Evolutionary conservation across 2,113 vertebrate genomes (phyloP).

Genomic region (Caranx melampygus): DNA sequence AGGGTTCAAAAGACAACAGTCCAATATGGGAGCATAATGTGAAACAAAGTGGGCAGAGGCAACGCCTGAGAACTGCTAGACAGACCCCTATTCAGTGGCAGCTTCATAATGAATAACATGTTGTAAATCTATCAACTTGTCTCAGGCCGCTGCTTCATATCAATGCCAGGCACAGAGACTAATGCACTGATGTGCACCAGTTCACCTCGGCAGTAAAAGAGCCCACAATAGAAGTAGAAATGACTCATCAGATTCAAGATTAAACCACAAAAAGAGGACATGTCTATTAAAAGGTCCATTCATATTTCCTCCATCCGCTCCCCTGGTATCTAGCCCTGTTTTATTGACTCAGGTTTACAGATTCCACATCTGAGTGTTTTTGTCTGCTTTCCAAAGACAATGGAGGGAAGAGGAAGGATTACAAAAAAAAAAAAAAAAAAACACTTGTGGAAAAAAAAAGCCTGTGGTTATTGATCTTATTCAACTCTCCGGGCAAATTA

Average conservation of each 20-base stretch:
- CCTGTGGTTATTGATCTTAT: no score
- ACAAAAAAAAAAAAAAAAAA: no score
- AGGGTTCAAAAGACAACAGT: constrained; percentile 30
- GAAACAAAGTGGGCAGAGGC: constrained; percentile 32
- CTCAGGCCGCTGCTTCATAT: constrained; percentile 26
- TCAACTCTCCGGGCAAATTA: no score
- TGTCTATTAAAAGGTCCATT: neutral
- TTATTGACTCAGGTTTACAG: neutral
- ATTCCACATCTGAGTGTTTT: neutral
- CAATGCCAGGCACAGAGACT: constrained; percentile 8
- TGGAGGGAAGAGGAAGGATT: no score
- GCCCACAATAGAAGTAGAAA: neutral
- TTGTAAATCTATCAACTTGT: constrained; percentile 7
- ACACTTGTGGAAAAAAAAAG: no score
- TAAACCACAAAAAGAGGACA: neutral
- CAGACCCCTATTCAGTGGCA: neutral
- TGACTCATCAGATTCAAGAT: constrained; percentile 8
- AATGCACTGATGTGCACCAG: constrained; percentile 5
- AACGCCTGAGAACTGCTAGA: neutral
- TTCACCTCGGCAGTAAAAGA: constrained; percentile 17
- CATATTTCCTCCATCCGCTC: neutral
- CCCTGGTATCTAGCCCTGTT: neutral
- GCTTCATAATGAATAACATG: constrained; percentile 27
- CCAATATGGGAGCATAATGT: constrained; percentile 28
- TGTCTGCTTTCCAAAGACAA: neutral